These are phyloP conservation scores for Drosophila oshimai DNA, from an alignment of 1,140 invertebrate species.

Conservation along the genomic window DNA sequence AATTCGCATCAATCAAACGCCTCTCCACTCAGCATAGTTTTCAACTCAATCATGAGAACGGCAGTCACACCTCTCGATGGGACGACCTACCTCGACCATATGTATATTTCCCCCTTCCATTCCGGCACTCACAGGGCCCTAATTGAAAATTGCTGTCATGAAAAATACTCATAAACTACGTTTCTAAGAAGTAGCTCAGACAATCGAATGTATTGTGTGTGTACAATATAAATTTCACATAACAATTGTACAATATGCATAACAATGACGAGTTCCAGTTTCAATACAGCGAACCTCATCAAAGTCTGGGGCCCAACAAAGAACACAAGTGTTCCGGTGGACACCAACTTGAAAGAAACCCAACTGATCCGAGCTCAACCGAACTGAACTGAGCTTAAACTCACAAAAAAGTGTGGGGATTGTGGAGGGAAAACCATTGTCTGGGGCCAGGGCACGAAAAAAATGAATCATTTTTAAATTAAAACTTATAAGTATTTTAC, in stretches of 20 bases:
- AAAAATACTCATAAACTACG: conserved; percentile 65
- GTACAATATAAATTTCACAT: conserved; percentile 63
- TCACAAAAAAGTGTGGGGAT: conserved; percentile 36
- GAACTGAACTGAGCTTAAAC: conserved; percentile 15
- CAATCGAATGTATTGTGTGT: conserved; percentile 62
- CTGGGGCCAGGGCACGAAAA: conserved; percentile 46
- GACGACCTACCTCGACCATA: conserved; percentile 12
- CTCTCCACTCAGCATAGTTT: conserved; percentile 9
- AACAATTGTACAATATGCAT: conserved; percentile 78
- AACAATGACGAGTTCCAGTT: conserved; percentile 71
- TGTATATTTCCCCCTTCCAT: neutral
- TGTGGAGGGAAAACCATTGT: conserved; percentile 64
- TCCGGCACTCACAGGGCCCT: conserved; percentile 26
- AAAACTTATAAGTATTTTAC: conserved; percentile 73
- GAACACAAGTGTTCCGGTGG: conserved; percentile 68
- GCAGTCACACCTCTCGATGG: conserved; percentile 47
- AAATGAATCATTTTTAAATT: conserved; percentile 51
- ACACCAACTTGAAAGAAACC: conserved; percentile 15
- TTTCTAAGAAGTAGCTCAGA: conserved; percentile 68
- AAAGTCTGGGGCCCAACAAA: conserved; percentile 22
- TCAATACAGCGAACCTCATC: conserved; percentile 34
- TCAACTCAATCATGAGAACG: conserved; percentile 22
- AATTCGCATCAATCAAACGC: conserved; percentile 32
- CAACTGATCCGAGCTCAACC: neutral
- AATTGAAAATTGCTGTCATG: conserved; percentile 78